These are phyloP conservation scores for Sarcophaga variegata DNA, from an alignment of 2,888 invertebrate genomes.

Conservation along the genomic window DNA sequence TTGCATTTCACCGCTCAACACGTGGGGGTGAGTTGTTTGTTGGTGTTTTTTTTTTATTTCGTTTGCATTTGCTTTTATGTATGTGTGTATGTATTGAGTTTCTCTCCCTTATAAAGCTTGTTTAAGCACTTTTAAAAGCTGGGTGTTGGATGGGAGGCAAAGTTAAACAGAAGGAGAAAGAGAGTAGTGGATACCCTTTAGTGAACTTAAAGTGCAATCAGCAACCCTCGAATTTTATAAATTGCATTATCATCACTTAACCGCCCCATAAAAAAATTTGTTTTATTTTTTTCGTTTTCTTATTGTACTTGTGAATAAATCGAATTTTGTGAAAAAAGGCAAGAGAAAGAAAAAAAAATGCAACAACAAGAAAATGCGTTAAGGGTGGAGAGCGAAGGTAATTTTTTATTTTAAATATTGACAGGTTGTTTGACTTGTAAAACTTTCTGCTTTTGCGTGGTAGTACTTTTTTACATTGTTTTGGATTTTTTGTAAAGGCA, in stretches of 20 bases:
- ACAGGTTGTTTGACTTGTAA: conserved; percentile 60
- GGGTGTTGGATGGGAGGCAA: background rate
- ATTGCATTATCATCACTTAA: conserved; percentile 54
- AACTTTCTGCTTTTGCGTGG: conserved; percentile 62
- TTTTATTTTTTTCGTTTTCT: background rate
- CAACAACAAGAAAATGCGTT: conserved; percentile 11
- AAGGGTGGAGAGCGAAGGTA: conserved; percentile 7
- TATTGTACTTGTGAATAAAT: conserved; percentile 31
- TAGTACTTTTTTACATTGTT: conserved; percentile 38
- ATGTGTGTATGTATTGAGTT: background rate
- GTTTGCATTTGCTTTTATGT: background rate
- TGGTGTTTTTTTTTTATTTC: conserved; percentile 1
- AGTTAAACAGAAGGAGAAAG: background rate
- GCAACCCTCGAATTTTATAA: conserved; percentile 54
- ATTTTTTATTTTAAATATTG: conserved; percentile 28
- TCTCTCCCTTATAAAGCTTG: background rate
- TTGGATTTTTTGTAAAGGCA: background rate
- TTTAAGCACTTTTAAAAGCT: background rate
- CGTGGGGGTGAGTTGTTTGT: conserved; percentile 49
- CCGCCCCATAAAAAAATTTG: conserved; percentile 27
- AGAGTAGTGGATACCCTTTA: conserved; percentile 28
- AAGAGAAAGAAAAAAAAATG: conserved; percentile 1
- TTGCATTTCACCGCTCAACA: conserved; percentile 16
- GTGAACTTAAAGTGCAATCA: conserved; percentile 43
- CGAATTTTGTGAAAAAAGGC: conserved; percentile 28